A percentile compares a stretch with the other conserved stretches of the same genome.
Conservation (phyloP, 2,888 invertebrate genomes). For the Cancer borealis region DNA sequence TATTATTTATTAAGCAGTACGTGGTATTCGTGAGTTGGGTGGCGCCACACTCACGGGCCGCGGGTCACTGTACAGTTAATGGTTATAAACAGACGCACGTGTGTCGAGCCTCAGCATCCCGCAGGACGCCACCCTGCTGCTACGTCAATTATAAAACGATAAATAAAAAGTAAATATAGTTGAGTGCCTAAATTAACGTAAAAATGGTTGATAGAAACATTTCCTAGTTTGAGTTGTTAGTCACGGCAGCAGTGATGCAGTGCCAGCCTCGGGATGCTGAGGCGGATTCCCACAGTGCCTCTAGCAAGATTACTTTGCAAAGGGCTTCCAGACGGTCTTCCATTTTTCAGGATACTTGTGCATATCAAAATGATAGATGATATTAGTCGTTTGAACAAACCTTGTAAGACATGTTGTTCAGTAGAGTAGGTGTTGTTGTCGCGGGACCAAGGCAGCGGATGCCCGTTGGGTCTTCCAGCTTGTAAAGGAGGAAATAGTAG, state of each 20-base stretch:
- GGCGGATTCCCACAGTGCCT: constrained; percentile 36
- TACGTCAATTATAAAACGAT: not conserved
- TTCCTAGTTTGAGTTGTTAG: not conserved
- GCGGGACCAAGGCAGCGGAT: constrained; percentile 68
- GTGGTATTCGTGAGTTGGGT: constrained; percentile 1
- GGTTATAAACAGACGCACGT: constrained; percentile 15
- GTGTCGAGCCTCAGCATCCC: constrained; percentile 24
- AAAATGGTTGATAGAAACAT: not conserved
- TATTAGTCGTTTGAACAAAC: constrained; percentile 48
- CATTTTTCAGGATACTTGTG: constrained; percentile 67
- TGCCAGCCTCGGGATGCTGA: constrained; percentile 50
- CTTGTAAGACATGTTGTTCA: constrained; percentile 16
- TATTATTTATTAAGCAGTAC: constrained; percentile 37
- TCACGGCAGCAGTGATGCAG: not conserved
- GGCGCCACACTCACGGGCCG: not conserved
- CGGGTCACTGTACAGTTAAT: not conserved
- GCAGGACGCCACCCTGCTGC: not conserved
- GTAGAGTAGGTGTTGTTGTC: constrained; percentile 45
- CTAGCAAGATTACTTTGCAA: constrained; percentile 52
- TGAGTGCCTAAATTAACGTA: not conserved
- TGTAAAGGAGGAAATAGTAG: constrained; percentile 7
- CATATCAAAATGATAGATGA: constrained; percentile 68
- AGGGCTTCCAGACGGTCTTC: constrained; percentile 73
- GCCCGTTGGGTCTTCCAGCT: constrained; percentile 68
- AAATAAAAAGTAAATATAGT: not conserved